Conservation (phyloP, 1,140 invertebrate genomes). For the Sitophilus oryzae region DNA sequence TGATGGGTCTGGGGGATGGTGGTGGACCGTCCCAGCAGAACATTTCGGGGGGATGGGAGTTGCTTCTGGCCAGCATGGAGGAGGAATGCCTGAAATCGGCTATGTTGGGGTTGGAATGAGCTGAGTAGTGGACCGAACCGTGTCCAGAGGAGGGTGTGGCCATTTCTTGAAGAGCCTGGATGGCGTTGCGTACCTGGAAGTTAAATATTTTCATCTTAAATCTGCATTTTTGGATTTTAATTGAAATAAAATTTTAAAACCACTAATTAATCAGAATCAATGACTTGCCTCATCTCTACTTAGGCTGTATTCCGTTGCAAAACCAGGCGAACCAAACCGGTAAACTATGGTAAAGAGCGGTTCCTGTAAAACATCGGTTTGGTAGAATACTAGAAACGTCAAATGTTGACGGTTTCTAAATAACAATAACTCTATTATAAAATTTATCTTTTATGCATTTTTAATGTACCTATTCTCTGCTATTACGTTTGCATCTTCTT, state of each 20-base stretch:
- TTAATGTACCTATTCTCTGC: too few relatives aligned
- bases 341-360: too few relatives aligned
- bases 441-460: too few relatives aligned
- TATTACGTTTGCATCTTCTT: too few relatives aligned
- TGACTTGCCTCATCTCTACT: too few relatives aligned
- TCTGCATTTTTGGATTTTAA: background rate
- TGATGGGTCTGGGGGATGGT: conserved; percentile 18
- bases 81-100: conserved; percentile 45
- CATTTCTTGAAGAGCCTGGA: conserved; percentile 75
- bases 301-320: too few relatives aligned
- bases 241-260: background rate
- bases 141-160: conserved; percentile 55
- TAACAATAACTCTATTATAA: too few relatives aligned
- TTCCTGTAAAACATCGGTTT: too few relatives aligned
- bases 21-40: conserved; percentile 58
- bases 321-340: too few relatives aligned
- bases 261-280: too few relatives aligned
- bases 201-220: background rate
- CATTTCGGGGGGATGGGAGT: conserved; percentile 75
- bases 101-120: conserved; percentile 65
- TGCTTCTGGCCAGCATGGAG: conserved; percentile 58
- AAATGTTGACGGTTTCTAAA: too few relatives aligned
- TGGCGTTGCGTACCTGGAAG: conserved; percentile 66
- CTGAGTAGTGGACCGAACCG: conserved; percentile 47
- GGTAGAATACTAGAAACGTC: too few relatives aligned